A percentile compares a stretch with the other conserved stretches of the same genome.
Evolutionary conservation across 1,140 invertebrate species (phyloP).

Genomic region (Olivierus martensii): DNA sequence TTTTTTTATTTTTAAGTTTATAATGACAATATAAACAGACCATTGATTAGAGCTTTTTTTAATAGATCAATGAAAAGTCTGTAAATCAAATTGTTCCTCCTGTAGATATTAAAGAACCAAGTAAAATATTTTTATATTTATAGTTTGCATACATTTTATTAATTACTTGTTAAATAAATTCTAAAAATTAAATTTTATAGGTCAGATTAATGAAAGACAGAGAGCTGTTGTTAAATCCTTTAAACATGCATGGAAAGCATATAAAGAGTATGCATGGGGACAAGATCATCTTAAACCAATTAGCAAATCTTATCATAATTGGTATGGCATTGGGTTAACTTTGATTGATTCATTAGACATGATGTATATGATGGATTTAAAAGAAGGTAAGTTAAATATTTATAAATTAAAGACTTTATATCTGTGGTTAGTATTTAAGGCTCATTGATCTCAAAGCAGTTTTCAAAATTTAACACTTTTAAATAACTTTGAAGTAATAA

Average conservation of each 20-base stretch:
- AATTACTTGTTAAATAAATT: background rate
- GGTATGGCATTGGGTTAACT: constrained; percentile 83
- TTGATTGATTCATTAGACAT: constrained; percentile 84
- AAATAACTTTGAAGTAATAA: too few relatives aligned
- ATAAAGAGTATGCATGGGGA: constrained; percentile 83
- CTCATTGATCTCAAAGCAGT: too few relatives aligned
- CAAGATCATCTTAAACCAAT: constrained; percentile 86
- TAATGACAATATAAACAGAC: too few relatives aligned
- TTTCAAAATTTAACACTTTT: too few relatives aligned
- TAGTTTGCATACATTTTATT: background rate
- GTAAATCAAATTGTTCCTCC: constrained; percentile 8
- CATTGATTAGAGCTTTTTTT: too few relatives aligned
- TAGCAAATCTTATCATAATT: constrained; percentile 59
- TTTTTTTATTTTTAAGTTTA: too few relatives aligned
- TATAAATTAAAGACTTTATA: too few relatives aligned
- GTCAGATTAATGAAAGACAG: constrained; percentile 61
- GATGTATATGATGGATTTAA: constrained; percentile 78
- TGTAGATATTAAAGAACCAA: constrained; percentile 1
- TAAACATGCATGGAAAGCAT: constrained; percentile 80
- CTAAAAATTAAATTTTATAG: constrained; percentile 27
- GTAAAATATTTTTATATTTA: background rate
- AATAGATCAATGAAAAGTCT: background rate
- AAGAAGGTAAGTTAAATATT: constrained; percentile 61
- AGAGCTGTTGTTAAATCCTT: constrained; percentile 69
- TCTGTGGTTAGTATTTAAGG: too few relatives aligned